Base-by-base conservation (phyloP, 2,888 invertebrate species). In the Microctonus aethiopoides region DNA sequence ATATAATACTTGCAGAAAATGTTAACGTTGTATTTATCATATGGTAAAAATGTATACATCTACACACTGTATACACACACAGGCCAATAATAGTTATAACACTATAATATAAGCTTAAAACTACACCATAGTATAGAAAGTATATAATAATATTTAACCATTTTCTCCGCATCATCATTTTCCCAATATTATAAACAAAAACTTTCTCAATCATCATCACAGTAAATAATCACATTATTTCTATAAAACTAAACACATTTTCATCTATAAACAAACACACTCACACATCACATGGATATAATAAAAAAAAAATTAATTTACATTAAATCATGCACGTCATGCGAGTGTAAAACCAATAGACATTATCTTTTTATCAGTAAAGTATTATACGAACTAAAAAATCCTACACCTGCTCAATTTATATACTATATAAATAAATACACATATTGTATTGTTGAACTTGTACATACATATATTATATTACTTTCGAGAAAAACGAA, bases 21-120 rank as follows among this genome's bases (percentile, higher is more conserved):
- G 70, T 73, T 71, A 72, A 6, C 16, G 72, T 72, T 72, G 73
- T 74, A 76, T 74, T 76, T 74, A 76, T 74, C 70, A 76, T 68
- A 71, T 64, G 67, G 67, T 67, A 71, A 72, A 74, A 71, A 62
- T 72, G 68, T 67, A 29, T 22, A 62, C 57, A 63, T 62, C n/a
- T n/a, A 39, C 67, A 32, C 24, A 65, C n/a, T 32, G 39, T 62
- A 41, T 24, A 39, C 64, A 39, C 29, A 29, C 61, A 13, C 24
- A 32, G 34, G 32, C 57, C 26, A 41, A 68, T 68, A 57, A 63
- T 56, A 34, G n/a, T n/a, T n/a, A n/a, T n/a, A n/a, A n/a, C n/a
- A n/a, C n/a, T n/a, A 56, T 39, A 24, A 51, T 63, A 9, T n/a
- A n/a, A 4, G 51, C 22, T 51, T 56, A 24, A 36, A 41, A 54